These are phyloP conservation scores for Hyles lineata DNA, from an alignment of 2,888 invertebrate genomes.

Conservation along the genomic window DNA sequence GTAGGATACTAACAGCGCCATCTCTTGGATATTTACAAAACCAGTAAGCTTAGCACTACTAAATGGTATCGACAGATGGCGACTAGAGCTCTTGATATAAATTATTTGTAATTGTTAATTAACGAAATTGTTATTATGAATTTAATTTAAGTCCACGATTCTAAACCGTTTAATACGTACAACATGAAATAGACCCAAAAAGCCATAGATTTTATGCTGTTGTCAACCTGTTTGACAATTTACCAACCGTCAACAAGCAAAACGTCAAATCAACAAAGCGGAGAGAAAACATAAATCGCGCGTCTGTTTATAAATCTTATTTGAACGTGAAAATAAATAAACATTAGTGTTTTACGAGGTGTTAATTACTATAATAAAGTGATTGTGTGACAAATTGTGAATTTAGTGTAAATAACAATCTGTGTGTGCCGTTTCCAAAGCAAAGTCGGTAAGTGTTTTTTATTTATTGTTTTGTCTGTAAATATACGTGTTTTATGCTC, in stretches of 20 bases:
- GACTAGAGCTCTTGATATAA: too few species aligned
- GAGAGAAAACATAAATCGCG: neutral
- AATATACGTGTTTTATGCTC: neutral
- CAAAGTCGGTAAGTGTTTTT: neutral
- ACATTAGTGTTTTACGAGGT: slow-evolving; percentile 1
- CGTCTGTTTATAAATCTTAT: slow-evolving; percentile 18
- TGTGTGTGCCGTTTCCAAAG: neutral
- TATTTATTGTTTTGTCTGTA: neutral
- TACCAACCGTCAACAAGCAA: neutral
- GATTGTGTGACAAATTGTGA: neutral
- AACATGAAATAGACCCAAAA: neutral
- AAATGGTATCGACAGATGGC: too few species aligned
- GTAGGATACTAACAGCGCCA: too few species aligned
- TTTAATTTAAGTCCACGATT: too few species aligned
- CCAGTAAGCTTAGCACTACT: too few species aligned
- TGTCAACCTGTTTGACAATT: neutral
- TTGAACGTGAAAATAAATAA: slow-evolving; percentile 11
- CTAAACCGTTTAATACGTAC: too few species aligned
- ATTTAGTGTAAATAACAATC: neutral
- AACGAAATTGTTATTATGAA: too few species aligned
- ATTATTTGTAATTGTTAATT: too few species aligned
- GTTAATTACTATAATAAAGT: neutral
- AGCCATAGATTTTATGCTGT: neutral
- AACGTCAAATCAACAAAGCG: slow-evolving; percentile 14
- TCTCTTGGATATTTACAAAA: too few species aligned